Evolutionary conservation across 2,888 invertebrate species (phyloP), one percentile per base, ranked within the genome.

Genomic region (Tridacna crocea): DNA sequence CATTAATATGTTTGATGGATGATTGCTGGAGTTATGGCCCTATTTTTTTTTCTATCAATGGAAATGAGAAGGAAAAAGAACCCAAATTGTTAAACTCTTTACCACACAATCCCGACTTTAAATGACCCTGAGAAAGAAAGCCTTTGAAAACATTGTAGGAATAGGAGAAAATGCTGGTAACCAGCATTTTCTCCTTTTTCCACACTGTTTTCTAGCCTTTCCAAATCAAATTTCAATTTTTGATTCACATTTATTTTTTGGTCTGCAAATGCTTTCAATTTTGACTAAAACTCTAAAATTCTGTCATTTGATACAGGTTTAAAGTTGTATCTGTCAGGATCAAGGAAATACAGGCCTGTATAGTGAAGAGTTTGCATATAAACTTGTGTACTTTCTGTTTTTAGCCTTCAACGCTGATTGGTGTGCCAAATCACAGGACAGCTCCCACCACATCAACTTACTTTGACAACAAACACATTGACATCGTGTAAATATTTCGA

Each of bases 361-460:
- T 55, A 11, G 55, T 15, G 10, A 55, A 55, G 55, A 19, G 3
- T 2, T 55, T 6, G 1, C 3, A 10, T 55, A 11, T 19, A 55
- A 55, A 55, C 55, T 55, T 55, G 15, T 13, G 11, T 19, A 3
- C 10, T 19, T 47, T 48, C 47, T 22, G 63, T 24, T 88, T 88
- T 47, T 82, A 90, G 90, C 88, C 89, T 12, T 79, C 83, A 68
- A 82, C 76, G 27, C n/a, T 90, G 70, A 75, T 83, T 26, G 81
- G 82, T 76, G 88, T 90, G 63, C 90, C 90, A 68, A 82, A 83
- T 70, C 83, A 87, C 65, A 86, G 85, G 72, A 87, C 88, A 46
- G 87, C 87, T 24, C 87, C 88, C 75, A 77, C 88, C 55, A 88
- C 89, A 0, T 77, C 84, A 13, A 86, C 84, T n/a, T 88, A 89